phyloP scores from a whole-genome alignment of 2,888 invertebrate genomes.

The Cephus nigrinus region DNA sequence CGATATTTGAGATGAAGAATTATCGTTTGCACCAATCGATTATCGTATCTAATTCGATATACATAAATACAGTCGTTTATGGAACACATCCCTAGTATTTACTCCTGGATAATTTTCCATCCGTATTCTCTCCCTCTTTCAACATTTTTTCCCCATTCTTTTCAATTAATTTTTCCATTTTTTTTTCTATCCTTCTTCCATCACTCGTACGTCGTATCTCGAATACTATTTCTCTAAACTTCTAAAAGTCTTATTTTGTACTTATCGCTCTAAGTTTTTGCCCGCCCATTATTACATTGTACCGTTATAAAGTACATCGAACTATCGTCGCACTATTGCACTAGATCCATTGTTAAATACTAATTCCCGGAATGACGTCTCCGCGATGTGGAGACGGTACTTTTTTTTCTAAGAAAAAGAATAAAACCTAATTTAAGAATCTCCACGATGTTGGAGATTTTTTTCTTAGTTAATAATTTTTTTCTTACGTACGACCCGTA shows the following conservation, averaged over 20 bases:
- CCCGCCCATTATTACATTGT: constrained; percentile 24
- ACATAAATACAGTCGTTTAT: background rate
- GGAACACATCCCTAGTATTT: background rate
- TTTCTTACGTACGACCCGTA: background rate
- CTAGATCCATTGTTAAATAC: constrained; percentile 23
- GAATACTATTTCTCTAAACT: constrained; percentile 8
- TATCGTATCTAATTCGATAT: constrained; percentile 16
- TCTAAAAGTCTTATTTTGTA: constrained; percentile 45
- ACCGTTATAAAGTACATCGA: constrained; percentile 43
- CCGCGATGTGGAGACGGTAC: too few relatives aligned
- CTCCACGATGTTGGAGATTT: too few relatives aligned
- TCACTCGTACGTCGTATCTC: too few relatives aligned
- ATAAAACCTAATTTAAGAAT: too few relatives aligned
- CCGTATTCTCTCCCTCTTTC: constrained; percentile 11
- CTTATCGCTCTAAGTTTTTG: constrained; percentile 38
- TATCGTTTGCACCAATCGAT: background rate
- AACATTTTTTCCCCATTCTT: constrained; percentile 16
- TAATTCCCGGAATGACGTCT: background rate
- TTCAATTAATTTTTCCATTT: constrained; percentile 14
- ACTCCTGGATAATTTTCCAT: constrained; percentile 9
- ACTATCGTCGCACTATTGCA: constrained; percentile 57
- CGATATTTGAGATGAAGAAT: background rate
- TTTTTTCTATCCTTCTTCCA: background rate
- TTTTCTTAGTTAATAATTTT: too few relatives aligned
- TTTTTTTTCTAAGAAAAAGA: too few relatives aligned